Evolutionary conservation across 2,888 invertebrate species (phyloP).

Genomic region (Operophtera brumata): DNA sequence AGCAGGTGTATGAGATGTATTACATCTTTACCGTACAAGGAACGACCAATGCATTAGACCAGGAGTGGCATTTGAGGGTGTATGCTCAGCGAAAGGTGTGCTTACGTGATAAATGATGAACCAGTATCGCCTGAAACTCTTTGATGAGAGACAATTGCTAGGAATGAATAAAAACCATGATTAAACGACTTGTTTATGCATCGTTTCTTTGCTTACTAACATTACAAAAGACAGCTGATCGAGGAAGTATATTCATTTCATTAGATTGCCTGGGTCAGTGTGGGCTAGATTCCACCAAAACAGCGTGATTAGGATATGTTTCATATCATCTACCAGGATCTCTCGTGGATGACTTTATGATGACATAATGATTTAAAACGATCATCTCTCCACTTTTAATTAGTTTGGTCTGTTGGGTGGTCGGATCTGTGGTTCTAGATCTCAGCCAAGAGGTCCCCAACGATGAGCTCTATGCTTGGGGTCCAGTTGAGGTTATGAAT

Average conservation of each 20-base stretch:
- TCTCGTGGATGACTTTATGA: too few relatives aligned
- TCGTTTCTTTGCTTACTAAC: slow-evolving; percentile 15
- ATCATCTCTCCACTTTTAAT: background rate
- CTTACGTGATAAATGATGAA: too few relatives aligned
- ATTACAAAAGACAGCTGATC: slow-evolving; percentile 20
- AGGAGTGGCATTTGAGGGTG: too few relatives aligned
- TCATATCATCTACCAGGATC: too few relatives aligned
- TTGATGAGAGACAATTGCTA: too few relatives aligned
- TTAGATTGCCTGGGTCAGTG: slow-evolving; percentile 6
- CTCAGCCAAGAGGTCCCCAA: slow-evolving; percentile 53
- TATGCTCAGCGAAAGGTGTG: too few relatives aligned
- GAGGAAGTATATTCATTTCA: slow-evolving; percentile 14
- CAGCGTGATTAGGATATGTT: background rate
- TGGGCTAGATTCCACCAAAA: background rate
- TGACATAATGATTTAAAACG: too few relatives aligned
- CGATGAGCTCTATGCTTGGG: slow-evolving; percentile 47
- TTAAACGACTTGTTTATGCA: slow-evolving; percentile 10
- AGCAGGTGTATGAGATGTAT: too few relatives aligned
- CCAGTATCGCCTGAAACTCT: too few relatives aligned
- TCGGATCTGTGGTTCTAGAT: slow-evolving; percentile 24
- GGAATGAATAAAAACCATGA: background rate
- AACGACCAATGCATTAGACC: too few relatives aligned
- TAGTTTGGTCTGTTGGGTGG: too few relatives aligned
- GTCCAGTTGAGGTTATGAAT: slow-evolving; percentile 61
- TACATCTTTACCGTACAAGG: too few relatives aligned